phyloP scores from a whole-genome alignment of 2,888 invertebrate genomes.

The Dynastes grantii region DNA sequence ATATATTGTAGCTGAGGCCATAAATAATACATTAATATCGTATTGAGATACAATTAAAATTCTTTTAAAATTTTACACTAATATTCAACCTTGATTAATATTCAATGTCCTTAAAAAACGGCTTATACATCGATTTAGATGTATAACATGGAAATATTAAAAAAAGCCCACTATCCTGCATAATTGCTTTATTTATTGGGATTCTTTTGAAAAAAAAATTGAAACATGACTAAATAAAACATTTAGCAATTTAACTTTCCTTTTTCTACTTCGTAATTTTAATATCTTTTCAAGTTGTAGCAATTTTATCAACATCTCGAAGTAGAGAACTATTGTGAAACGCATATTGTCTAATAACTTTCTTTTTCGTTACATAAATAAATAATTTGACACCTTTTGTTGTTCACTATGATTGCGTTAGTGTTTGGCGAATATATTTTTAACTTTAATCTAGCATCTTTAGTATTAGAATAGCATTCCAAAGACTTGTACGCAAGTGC shows the following conservation, averaged over 20 bases:
- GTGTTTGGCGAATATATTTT: background rate
- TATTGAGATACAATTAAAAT: slow-evolving; percentile 46
- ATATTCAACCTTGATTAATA: slow-evolving; percentile 39
- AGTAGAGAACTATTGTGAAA: slow-evolving; percentile 11
- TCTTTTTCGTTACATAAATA: slow-evolving; percentile 34
- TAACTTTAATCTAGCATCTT: no score
- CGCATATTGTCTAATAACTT: slow-evolving; percentile 28
- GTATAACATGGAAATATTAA: slow-evolving; percentile 26
- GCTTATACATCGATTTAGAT: background rate
- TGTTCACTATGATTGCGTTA: background rate
- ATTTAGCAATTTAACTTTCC: background rate
- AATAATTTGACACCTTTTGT: slow-evolving; percentile 16
- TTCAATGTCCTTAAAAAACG: slow-evolving; percentile 27
- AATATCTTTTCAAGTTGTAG: background rate
- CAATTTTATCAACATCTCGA: slow-evolving; percentile 1
- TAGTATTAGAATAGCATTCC: no score
- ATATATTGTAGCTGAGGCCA: slow-evolving; percentile 26
- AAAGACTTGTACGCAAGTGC: no score
- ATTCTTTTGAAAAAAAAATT: no score
- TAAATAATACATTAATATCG: slow-evolving; percentile 44
- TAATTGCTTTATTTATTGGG: background rate
- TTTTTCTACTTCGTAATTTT: background rate
- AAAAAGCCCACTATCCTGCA: background rate
- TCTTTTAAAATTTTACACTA: slow-evolving; percentile 37
- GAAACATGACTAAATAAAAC: no score